Evolutionary conservation across 1,140 invertebrate genomes (phyloP), one percentile per base, ranked within the genome.

Genomic region (Drosophila athabasca): DNA sequence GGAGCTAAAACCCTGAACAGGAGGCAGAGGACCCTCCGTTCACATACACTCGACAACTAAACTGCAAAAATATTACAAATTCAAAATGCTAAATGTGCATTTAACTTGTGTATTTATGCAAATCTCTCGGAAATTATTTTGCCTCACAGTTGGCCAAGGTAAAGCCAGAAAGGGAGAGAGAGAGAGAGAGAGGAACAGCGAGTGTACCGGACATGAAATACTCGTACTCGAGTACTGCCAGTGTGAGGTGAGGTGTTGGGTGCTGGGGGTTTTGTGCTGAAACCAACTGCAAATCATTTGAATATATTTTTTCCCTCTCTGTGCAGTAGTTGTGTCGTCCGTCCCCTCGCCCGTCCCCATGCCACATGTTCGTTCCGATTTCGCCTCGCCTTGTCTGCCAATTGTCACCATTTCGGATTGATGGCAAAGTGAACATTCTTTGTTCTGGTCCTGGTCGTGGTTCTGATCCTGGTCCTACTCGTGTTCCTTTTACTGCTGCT

Each of bases 101-200:
- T 90, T 90, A 90, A 90, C 85, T 90, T 85, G 87, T 90, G 85
- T 90, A 90, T 90, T 90, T 90, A 90, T 90, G 85, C 80, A 90
- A 90, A 90, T 90, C 85, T 79, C 71, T 79, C 70, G 70, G 71
- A 90, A 90, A 90, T 90, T 80, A 79, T 90, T 89, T 87, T 62
- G 31, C 67, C 67, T 50, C 44, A 59, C 58, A 53, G 24, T 24
- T 26, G 29, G 24, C 61, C 49, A 52, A 60, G 50, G 44, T 45
- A 43, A 62, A 48, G 29, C 17, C 53, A 39, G 31, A 35, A 7
- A 22, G 52, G 22, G 41, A 29, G 39, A n/a, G 19, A 24, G 24
- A 26, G 45, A 59, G 29, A 7, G 6, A 29, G 26, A n/a, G n/a
- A n/a, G n/a, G n/a, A n/a, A n/a, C n/a, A 26, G 5, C 19, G 8